Percentiles rank a stretch among this genome's conserved stretches.
Conservation (phyloP, 2,888 invertebrate species). For the Masnerella sp. region DNA sequence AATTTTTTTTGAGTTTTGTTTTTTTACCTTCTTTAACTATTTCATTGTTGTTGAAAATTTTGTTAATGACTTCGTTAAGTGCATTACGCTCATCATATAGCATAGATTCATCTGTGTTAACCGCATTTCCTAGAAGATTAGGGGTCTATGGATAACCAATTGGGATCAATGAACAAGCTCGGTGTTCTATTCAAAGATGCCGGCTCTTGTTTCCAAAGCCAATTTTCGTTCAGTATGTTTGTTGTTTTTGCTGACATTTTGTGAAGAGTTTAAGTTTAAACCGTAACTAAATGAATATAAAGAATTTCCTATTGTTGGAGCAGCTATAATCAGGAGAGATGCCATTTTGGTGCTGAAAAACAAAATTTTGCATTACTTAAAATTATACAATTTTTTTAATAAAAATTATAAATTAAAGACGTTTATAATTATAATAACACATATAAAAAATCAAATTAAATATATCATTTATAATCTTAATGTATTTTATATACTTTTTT, state of each 20-base stretch:
- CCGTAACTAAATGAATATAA: conserved; percentile 18
- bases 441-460: no score
- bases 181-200: conserved; percentile 27
- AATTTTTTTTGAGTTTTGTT: no score
- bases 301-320: conserved; percentile 30
- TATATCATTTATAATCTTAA: no score
- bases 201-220: conserved; percentile 34
- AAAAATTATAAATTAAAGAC: no score
- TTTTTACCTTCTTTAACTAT: conserved; percentile 27
- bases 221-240: conserved; percentile 41
- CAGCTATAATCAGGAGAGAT: conserved; percentile 26
- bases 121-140: conserved; percentile 45
- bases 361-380: no score
- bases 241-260: not conserved
- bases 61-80: conserved; percentile 27
- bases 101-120: conserved; percentile 30
- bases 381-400: no score
- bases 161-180: conserved; percentile 28
- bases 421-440: no score
- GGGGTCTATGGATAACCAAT: conserved; percentile 35
- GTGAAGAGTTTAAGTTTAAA: conserved; percentile 14
- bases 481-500: no score
- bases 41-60: conserved; percentile 11
- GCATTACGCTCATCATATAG: conserved; percentile 24
- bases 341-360: conserved; percentile 46